Evolutionary conservation across 2,113 vertebrate genomes (phyloP).

Genomic region (Delphinus delphis): DNA sequence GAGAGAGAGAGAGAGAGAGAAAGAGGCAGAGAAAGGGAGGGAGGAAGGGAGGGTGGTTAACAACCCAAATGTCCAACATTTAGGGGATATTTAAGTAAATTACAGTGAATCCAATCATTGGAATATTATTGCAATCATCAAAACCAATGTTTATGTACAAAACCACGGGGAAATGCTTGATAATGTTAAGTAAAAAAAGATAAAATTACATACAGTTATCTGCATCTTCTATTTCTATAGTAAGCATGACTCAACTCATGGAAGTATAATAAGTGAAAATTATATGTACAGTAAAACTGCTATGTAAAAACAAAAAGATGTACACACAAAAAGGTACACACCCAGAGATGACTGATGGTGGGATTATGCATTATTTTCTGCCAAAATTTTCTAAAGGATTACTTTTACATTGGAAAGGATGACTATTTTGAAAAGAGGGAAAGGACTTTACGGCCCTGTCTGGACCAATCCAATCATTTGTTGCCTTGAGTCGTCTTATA

Average conservation of each 20-base stretch:
- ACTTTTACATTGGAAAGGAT: neutral
- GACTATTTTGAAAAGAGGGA: neutral
- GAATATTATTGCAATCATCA: neutral
- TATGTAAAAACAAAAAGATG: neutral
- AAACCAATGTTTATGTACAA: neutral
- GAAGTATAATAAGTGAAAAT: conserved; percentile 4
- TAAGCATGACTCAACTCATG: neutral
- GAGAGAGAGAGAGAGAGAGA: neutral
- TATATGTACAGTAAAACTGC: neutral
- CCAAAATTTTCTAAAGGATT: neutral
- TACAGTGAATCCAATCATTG: neutral
- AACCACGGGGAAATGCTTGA: neutral
- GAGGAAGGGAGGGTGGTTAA: neutral
- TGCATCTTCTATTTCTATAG: neutral
- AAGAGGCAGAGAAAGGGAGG: neutral
- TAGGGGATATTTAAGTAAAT: conserved; percentile 28
- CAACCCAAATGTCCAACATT: neutral
- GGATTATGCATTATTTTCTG: too few relatives aligned
- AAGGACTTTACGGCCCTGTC: neutral
- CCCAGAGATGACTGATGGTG: neutral
- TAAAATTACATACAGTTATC: neutral
- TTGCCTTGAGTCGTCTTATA: neutral
- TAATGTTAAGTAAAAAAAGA: neutral
- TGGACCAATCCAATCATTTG: neutral
- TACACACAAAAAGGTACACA: neutral